Evolutionary conservation across 2,888 invertebrate genomes (phyloP), one percentile per base, ranked within the genome.

Genomic region (Eristalis pertinax): DNA sequence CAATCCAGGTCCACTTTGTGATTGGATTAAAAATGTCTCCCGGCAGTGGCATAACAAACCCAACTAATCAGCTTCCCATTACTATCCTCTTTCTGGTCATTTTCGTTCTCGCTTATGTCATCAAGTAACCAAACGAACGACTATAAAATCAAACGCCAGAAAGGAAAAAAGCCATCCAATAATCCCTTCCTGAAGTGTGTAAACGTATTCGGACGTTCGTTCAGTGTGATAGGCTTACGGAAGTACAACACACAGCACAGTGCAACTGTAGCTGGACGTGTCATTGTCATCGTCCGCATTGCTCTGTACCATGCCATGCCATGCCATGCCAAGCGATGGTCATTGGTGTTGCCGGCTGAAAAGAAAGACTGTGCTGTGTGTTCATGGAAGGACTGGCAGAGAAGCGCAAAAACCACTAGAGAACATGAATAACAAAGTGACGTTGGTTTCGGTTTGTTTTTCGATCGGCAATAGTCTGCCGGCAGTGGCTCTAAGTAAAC

Each of bases 381-480:
- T 80, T 79, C 86, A 79, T 79, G 79, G 67, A 63, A 74, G 22
- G 32, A 79, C 75, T 84, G 87, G 79, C 79, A 87, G 29, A 87
- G 79, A 84, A 87, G 83, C 78, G 72, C 79, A 87, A 87, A 32
- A 87, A 76, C 87, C 87, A 87, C 84, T 80, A 65, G 72, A 69
- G 84, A 84, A 84, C 84, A 87, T 84, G 87, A 87, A 84, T 87
- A 87, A 87, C 87, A 87, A 84, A 87, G 84, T 75, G 70, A 84
- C 65, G 63, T 78, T 43, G 64, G 83, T 64, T 78, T 84, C 10
- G 79, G 19, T 50, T 50, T 50, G 50, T 72, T 76, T 87, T 41
- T 63, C 63, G 72, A 32, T 79, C 64, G 72, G 67, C 83, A 79
- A 68, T 64, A 62, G 73, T 83, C 64, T 68, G 29, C 32, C 15